phyloP scores from a whole-genome alignment of 2,888 invertebrate species.

The Agriotes lineatus region DNA sequence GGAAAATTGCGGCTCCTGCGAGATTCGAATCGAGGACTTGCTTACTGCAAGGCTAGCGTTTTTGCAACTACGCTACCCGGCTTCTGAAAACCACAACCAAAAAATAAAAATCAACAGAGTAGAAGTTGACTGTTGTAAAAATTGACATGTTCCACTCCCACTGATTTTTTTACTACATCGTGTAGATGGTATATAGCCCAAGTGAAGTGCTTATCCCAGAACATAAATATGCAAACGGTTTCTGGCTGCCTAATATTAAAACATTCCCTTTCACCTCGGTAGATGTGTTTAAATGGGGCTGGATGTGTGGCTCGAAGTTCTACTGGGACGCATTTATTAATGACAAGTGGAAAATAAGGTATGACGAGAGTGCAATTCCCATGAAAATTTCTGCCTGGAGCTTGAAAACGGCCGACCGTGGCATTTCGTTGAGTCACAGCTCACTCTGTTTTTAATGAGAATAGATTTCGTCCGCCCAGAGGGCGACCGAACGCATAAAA shows the following conservation, averaged over 20 bases:
- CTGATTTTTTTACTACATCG: too few relatives aligned
- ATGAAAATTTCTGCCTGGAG: neutral
- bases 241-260: slow-evolving; percentile 1
- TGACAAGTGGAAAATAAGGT: slow-evolving; percentile 6
- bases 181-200: too few relatives aligned
- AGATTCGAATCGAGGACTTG: too few relatives aligned
- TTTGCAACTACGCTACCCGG: too few relatives aligned
- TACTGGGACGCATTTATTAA: neutral
- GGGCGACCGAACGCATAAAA: neutral
- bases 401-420: neutral
- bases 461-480: slow-evolving; percentile 5
- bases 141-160: too few relatives aligned
- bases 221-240: slow-evolving; percentile 2
- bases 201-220: too few relatives aligned
- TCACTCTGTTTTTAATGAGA: slow-evolving; percentile 2
- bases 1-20: too few relatives aligned
- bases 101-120: too few relatives aligned
- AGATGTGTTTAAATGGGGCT: slow-evolving; percentile 2
- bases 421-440: too few relatives aligned
- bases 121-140: too few relatives aligned
- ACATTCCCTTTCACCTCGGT: neutral
- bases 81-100: too few relatives aligned
- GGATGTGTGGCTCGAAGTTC: neutral
- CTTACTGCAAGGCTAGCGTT: too few relatives aligned
- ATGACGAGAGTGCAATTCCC: neutral